phyloP scores from a whole-genome alignment of 2,888 invertebrate genomes.

The Anthoptus insignis region DNA sequence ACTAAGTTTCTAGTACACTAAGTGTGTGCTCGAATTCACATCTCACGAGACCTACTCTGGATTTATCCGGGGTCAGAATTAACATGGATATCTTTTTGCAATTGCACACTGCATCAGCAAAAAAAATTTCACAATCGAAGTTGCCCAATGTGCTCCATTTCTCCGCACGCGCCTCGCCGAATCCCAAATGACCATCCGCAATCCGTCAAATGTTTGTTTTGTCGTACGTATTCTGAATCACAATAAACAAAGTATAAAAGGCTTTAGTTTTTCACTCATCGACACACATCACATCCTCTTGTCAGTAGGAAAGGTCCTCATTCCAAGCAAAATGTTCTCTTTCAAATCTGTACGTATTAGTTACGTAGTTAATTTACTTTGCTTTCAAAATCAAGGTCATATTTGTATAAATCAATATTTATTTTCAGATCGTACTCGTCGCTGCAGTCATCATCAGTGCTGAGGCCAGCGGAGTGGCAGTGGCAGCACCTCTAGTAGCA shows the following conservation, averaged over 20 bases:
- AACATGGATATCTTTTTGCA: conserved; percentile 39
- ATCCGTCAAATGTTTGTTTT: conserved; percentile 78
- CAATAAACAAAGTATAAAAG: conserved; percentile 82
- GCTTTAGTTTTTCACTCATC: conserved; percentile 63
- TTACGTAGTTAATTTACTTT: too few species aligned
- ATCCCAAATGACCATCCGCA: conserved; percentile 79
- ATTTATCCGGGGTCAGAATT: conserved; percentile 35
- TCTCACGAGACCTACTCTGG: conserved; percentile 23
- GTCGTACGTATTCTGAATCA: conserved; percentile 75
- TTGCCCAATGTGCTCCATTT: conserved; percentile 83
- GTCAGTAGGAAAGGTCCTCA: conserved; percentile 78
- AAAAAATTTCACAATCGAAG: conserved; percentile 70
- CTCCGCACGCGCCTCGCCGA: conserved; percentile 73
- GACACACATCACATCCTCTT: conserved; percentile 78
- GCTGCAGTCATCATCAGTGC: conserved; percentile 70
- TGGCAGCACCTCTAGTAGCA: conserved; percentile 75
- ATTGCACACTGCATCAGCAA: conserved; percentile 50
- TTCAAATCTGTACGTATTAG: conserved; percentile 78
- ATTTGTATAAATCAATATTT: conserved; percentile 11
- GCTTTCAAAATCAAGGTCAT: too few species aligned
- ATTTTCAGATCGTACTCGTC: conserved; percentile 75
- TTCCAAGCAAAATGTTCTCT: conserved; percentile 81
- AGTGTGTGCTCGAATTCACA: conserved; percentile 3
- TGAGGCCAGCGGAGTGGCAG: conserved; percentile 71
- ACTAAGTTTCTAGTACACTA: neutral